Evolutionary conservation across 2,888 invertebrate genomes (phyloP), one percentile per base, ranked within the genome.

Genomic region (Volucella zonaria): DNA sequence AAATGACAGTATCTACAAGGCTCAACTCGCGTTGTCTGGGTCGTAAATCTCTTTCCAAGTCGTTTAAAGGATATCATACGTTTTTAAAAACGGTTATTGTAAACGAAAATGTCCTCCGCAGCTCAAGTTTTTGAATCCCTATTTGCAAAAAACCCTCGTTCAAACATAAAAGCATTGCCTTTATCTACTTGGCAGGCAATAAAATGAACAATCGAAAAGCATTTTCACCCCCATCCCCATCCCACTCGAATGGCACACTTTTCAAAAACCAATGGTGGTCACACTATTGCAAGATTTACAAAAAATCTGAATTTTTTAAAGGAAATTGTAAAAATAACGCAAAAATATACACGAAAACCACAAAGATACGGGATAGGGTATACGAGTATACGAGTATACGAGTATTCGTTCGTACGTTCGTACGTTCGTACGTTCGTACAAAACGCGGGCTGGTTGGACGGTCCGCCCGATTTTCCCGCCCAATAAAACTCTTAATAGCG

Each of bases 181-280:
- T 78, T 78, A 78, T 78, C 78, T 78, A 70, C 70, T 78, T 31
- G 15, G 64, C 23, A 40, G 43, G 78, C 70, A 49, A 78, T 78
- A 78, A 78, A 78, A 64, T n/a, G 49, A 78, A 70, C 78, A 78
- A 71, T 78, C 70, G 70, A 64, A 70, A 71, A 56, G 15, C 77
- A 56, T 70, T 62, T 45, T 40, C 23, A 70, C 12, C 8, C 43
- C 8, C 49, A 15, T 11, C 3, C 9, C 42, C 15, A 18, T 51
- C 45, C 14, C 1, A n/a, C n/a, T 2, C 18, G 18, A 23, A 23
- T 12, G 1, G 18, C 12, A 64, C 49, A 43, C 54, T 54, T 52
- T 59, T 52, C 42, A 78, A 64, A 42, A 64, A 62, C 70, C 62
- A 78, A 62, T 49, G 78, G 31, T 31, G 31, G 70, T 78, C 78